Evolutionary conservation across 2,113 vertebrate genomes (phyloP).

Genomic region (Condylura cristata): DNA sequence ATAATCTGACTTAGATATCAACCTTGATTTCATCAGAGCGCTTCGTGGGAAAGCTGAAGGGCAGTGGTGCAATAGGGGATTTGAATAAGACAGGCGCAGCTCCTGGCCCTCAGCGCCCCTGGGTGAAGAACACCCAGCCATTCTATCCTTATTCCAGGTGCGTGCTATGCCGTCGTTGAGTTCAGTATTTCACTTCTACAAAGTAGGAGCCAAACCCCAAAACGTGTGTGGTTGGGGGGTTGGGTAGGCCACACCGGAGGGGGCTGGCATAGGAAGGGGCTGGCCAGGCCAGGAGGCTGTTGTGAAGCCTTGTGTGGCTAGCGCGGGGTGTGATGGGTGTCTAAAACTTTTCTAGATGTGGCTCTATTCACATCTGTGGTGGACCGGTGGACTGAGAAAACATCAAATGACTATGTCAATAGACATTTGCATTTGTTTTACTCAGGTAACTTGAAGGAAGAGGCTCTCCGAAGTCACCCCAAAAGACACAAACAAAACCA

Average conservation of each 20-base stretch:
- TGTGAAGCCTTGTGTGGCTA: background rate
- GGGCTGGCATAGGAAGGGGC: background rate
- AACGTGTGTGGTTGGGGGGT: background rate
- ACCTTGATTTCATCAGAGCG: slow-evolving; percentile 17
- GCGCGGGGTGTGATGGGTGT: background rate
- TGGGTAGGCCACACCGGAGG: background rate
- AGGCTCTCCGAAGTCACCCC: background rate
- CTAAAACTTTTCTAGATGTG: slow-evolving; percentile 9
- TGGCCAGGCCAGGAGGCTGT: background rate
- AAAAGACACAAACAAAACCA: background rate
- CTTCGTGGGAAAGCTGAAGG: background rate
- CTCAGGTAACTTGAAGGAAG: slow-evolving; percentile 13
- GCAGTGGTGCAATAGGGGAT: background rate
- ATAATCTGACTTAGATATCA: background rate
- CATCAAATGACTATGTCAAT: background rate
- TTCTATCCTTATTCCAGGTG: background rate
- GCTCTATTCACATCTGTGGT: slow-evolving; percentile 12
- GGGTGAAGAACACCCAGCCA: background rate
- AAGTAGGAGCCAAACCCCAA: background rate
- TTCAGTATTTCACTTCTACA: slow-evolving; percentile 9
- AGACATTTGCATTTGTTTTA: slow-evolving; percentile 25
- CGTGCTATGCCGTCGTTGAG: background rate
- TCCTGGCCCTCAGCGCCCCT: background rate
- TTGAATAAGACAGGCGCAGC: background rate
- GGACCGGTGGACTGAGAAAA: background rate